Base-by-base conservation (phyloP, 2,797 vertebrate genomes). In the Ctenochaetus hawaiiensis region DNA sequence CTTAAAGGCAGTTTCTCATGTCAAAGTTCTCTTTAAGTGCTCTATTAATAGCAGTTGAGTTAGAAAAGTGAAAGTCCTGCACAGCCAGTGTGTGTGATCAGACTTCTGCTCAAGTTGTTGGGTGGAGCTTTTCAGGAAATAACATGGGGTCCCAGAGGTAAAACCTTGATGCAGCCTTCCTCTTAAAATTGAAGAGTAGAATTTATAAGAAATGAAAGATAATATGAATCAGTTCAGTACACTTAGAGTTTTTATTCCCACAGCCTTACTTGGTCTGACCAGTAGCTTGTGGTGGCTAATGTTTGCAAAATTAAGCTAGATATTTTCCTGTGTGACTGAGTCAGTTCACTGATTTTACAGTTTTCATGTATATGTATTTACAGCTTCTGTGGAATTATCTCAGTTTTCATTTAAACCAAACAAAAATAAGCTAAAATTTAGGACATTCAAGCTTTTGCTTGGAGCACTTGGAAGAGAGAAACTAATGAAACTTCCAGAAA, bases 401-500 rank as follows among this genome's bases (percentile, higher is more conserved):
- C 16, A 26, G 0, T 58, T 14, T 9, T 11, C 5, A 1, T 30
- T 30, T 30, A 30, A 30, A 5, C 30, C 30, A 30, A 30, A 30
- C 30, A 30, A 30, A 30, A 30, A 30, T 30, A 5, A 30, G 30
- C 30, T 30, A 30, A 30, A 30, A 30, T 30, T 30, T 30, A 30
- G 30, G 30, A 30, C 30, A 30, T 30, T 30, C 30, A 30, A 49
- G 2, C 43, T 45, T 45, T 45, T 11, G 43, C 10, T 45, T 45
- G 43, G 5, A 45, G 43, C 43, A 4, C 5, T 30, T 30, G 30
- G 30, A 30, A 30, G 30, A 30, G 30, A 30, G 30, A 30, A 30
- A 30, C 30, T 30, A 3, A 3, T 3, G 30, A 54, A 52, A 77
- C 57, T 45, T 64, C 22, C 53, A 52, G 34, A 65, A 47, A 73